phyloP scores from a whole-genome alignment of 2,888 invertebrate species.

The Drosophila acutilabella region DNA sequence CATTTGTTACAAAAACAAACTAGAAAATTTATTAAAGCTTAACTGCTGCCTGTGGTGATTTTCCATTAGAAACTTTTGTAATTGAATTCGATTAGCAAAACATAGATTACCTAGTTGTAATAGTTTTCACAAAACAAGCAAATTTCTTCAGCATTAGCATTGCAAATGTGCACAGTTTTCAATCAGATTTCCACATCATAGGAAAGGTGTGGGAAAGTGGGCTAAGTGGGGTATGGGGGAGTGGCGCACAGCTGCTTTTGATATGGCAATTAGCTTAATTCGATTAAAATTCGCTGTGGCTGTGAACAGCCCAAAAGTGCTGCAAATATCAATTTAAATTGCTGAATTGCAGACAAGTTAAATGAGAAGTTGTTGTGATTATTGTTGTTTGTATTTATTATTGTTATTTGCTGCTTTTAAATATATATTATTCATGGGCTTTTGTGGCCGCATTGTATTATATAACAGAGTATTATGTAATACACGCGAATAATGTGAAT shows the following conservation, averaged over 20 bases:
- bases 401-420: constrained; percentile 40
- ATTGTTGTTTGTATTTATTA: constrained; percentile 28
- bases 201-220: constrained; percentile 2
- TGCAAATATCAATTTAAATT: constrained; percentile 47
- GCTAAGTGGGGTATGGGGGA: neutral
- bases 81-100: constrained; percentile 17
- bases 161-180: constrained; percentile 58
- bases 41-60: neutral
- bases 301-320: constrained; percentile 14
- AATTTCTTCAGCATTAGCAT: constrained; percentile 30
- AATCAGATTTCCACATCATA: constrained; percentile 53
- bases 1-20: neutral
- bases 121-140: neutral
- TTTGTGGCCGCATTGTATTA: constrained; percentile 47
- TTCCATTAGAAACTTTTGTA: neutral
- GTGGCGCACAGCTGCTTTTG: constrained; percentile 40
- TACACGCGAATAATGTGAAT: constrained; percentile 58
- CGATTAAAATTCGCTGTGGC: constrained; percentile 66
- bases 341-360: constrained; percentile 33
- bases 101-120: constrained; percentile 5
- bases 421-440: constrained; percentile 49
- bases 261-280: constrained; percentile 77
- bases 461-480: constrained; percentile 53
- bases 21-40: neutral
- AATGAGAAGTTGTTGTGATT: constrained; percentile 22